A percentile compares a stretch with the other conserved stretches of the same genome.
phyloP scores from a whole-genome alignment of 92 coral and sea anemone genomes.

The Anthopleura xanthogrammica region DNA sequence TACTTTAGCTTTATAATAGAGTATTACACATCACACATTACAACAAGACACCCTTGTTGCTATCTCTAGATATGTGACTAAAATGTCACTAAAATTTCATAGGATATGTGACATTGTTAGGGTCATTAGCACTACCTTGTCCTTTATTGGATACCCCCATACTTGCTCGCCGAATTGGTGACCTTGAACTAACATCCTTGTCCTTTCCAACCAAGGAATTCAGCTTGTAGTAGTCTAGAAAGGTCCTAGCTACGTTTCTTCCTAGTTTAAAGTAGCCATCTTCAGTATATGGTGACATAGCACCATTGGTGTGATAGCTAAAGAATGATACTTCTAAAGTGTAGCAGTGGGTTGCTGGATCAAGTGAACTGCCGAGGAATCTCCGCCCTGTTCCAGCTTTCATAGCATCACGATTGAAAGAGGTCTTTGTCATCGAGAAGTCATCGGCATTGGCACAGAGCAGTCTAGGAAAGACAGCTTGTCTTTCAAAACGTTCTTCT shows the following conservation, averaged over 20 bases:
- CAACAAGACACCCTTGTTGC: background rate
- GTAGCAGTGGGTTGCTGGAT: conserved; percentile 96
- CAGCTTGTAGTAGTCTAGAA: conserved; percentile 87
- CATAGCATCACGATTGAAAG: conserved; percentile 93
- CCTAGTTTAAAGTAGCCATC: conserved; percentile 92
- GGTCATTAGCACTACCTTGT: background rate
- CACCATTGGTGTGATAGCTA: conserved; percentile 74
- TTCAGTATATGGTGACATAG: conserved; percentile 90
- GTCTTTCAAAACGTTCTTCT: conserved; percentile 94
- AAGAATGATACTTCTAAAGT: conserved; percentile 97
- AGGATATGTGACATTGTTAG: conserved; percentile 31
- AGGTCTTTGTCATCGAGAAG: conserved; percentile 93
- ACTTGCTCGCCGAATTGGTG: conserved; percentile 43
- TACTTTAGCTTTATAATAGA: background rate
- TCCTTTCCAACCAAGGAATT: conserved; percentile 62
- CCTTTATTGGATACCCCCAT: conserved; percentile 23
- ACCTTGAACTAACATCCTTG: conserved; percentile 39
- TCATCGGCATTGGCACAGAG: conserved; percentile 97
- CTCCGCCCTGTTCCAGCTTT: conserved; percentile 98
- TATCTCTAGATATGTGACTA: too few relatives aligned
- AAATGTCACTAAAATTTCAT: conserved; percentile 15
- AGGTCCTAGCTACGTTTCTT: conserved; percentile 93
- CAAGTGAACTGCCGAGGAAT: conserved; percentile 85
- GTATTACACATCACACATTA: background rate
- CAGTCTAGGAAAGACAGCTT: conserved; percentile 86